phyloP scores from a whole-genome alignment of 2,113 vertebrate genomes.

The Oxyura jamaicensis region DNA sequence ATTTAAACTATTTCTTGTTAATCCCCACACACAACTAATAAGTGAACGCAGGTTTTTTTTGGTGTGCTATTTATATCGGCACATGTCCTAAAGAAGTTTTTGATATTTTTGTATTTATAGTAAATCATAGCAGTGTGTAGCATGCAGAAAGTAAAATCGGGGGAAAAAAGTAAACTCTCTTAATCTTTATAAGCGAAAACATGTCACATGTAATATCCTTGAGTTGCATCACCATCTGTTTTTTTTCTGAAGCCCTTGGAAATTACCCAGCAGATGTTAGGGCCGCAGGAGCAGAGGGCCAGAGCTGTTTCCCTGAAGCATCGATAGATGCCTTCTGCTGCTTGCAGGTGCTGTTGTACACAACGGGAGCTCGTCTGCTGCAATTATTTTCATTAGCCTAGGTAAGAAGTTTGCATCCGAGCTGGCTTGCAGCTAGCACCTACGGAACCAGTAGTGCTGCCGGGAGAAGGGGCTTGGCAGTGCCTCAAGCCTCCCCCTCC shows the following conservation, averaged over 20 bases:
- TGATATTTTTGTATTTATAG: constrained; percentile 39
- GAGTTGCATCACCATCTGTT: constrained; percentile 57
- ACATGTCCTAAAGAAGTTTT: constrained; percentile 39
- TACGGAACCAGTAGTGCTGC: background rate
- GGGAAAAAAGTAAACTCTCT: background rate
- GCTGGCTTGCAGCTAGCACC: background rate
- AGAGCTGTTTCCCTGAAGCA: constrained; percentile 52
- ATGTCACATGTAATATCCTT: constrained; percentile 49
- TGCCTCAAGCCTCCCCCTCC: background rate
- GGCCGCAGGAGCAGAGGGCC: constrained; percentile 35
- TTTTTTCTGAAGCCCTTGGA: constrained; percentile 29
- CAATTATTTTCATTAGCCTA: background rate
- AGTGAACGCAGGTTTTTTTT: background rate
- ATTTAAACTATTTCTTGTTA: constrained; percentile 62
- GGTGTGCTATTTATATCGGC: constrained; percentile 48
- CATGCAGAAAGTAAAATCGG: constrained; percentile 34
- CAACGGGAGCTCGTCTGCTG: background rate
- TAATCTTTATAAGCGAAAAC: constrained; percentile 48
- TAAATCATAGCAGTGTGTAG: constrained; percentile 36
- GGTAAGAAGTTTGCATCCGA: background rate
- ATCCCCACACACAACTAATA: constrained; percentile 30
- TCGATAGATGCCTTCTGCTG: constrained; percentile 8
- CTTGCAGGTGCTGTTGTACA: background rate
- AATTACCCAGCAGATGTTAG: constrained; percentile 26
- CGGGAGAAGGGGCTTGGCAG: background rate